Base-by-base conservation (phyloP, 2,113 vertebrate genomes). In the Bufo gargarizans region DNA sequence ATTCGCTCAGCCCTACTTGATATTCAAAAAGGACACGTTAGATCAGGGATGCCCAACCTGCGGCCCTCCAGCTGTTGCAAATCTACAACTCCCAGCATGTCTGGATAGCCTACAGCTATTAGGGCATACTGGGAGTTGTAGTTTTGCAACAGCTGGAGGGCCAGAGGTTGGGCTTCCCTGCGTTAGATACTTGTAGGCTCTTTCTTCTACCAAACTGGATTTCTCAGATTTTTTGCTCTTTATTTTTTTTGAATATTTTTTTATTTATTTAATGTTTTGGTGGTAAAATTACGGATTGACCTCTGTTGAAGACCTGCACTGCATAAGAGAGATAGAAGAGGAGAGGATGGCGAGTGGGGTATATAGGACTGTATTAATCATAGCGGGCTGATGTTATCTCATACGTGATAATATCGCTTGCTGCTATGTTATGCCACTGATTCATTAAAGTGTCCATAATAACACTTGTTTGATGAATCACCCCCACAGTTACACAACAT, bases 391-490 rank as follows among this genome's bases (percentile, higher is more conserved):
- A 69, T 83, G 61, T 50, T 69, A 83, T 83, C 81, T 67, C 61
- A 63, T 69, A 49, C 45, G 20, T 83, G 81, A 83, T 83, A 9
- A 16, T 83, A 83, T 83, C 61, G 11, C 47, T 47, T 20, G 16
- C 58, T 83, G 49, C 81, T 22, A 16, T 69, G 81, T 83, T 50
- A 67, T 67, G 81, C 45, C 81, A 67, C 81, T 50, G 81, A 82
- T 83, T 83, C 81, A 83, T 83, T 83, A 67, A 69, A 22, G 47
- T 83, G 81, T 83, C 81, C 63, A 50, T 63, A 53, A 83, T 83
- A 67, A 83, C 81, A 67, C 47, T 14, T 20, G 47, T 67, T 69
- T 83, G 81, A 83, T 83, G 81, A 83, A 83, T 83, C 61, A 53
- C 81, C 81, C 61, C 81, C 20, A 50, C 19, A 53, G 63, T 83